A percentile compares a stretch with the other conserved stretches of the same genome.
These are phyloP conservation scores for Scolopax bukidnonensis DNA, from an alignment of 2,797 vertebrate genomes.

Conservation along the genomic window DNA sequence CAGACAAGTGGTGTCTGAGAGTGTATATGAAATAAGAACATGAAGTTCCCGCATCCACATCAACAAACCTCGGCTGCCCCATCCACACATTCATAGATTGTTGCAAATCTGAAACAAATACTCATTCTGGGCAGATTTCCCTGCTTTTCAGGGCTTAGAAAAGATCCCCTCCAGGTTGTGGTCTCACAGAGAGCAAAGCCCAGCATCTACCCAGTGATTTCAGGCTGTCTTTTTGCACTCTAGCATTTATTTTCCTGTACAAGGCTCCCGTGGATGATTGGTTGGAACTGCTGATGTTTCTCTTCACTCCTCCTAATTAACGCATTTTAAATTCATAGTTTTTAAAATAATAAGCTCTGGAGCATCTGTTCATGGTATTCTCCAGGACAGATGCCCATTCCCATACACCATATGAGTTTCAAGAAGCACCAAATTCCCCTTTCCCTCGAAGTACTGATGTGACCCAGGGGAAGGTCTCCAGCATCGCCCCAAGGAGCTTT, in stretches of 20 bases:
- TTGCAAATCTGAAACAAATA: background rate
- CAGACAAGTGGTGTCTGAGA: fast-evolving
- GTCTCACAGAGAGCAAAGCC: background rate
- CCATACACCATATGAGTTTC: background rate
- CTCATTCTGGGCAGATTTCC: background rate
- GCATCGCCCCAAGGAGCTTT: fast-evolving
- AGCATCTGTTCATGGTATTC: background rate
- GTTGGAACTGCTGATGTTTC: background rate
- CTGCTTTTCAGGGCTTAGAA: background rate
- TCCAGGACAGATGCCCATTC: background rate
- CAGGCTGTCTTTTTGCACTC: background rate
- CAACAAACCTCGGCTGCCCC: background rate
- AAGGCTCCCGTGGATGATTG: background rate
- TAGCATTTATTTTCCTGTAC: background rate
- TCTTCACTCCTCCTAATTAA: background rate
- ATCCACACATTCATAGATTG: background rate
- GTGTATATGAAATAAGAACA: fast-evolving
- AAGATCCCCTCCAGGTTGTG: background rate
- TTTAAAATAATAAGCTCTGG: background rate
- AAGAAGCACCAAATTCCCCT: fast-evolving
- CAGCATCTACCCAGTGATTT: background rate
- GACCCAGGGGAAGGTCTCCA: background rate
- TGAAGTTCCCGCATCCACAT: background rate
- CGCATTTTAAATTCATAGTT: background rate
- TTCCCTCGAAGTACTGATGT: fast-evolving